Conservation (phyloP, 1,140 invertebrate genomes). For the Halictus rubicundus region DNA sequence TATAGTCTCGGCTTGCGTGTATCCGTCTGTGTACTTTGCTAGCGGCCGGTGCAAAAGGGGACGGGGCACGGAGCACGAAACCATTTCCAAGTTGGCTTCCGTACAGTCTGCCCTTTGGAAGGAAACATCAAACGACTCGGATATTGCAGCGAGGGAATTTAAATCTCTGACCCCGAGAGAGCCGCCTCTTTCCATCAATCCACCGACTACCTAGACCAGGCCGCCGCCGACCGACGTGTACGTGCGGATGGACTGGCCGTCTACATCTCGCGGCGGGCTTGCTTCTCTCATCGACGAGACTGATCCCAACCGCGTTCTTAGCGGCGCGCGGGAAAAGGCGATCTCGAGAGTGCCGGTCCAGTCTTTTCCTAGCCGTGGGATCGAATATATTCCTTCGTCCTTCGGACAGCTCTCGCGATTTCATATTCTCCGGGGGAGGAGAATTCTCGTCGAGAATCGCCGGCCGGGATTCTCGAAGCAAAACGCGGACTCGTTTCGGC, state of each 20-base stretch:
- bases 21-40: slow-evolving; percentile 38
- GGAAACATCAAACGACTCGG: slow-evolving; percentile 66
- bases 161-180: slow-evolving; percentile 62
- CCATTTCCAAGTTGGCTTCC: slow-evolving; percentile 65
- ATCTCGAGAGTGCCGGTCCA: too few relatives aligned
- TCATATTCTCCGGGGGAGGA: background rate
- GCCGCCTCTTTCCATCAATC: slow-evolving; percentile 25
- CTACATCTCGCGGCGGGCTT: background rate
- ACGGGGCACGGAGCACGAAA: slow-evolving; percentile 51
- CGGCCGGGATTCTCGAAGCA: background rate
- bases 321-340: too few relatives aligned
- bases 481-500: background rate
- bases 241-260: background rate
- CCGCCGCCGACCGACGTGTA: background rate
- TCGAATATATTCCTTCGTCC: too few relatives aligned
- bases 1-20: background rate
- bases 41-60: slow-evolving; percentile 14
- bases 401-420: background rate
- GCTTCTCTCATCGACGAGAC: background rate
- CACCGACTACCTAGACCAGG: background rate
- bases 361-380: too few relatives aligned
- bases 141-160: slow-evolving; percentile 68
- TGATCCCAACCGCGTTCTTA: too few relatives aligned
- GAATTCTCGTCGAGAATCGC: background rate
- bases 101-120: slow-evolving; percentile 58